These are phyloP conservation scores for Thymallus thymallus DNA, from an alignment of 2,113 vertebrate species.

Conservation along the genomic window DNA sequence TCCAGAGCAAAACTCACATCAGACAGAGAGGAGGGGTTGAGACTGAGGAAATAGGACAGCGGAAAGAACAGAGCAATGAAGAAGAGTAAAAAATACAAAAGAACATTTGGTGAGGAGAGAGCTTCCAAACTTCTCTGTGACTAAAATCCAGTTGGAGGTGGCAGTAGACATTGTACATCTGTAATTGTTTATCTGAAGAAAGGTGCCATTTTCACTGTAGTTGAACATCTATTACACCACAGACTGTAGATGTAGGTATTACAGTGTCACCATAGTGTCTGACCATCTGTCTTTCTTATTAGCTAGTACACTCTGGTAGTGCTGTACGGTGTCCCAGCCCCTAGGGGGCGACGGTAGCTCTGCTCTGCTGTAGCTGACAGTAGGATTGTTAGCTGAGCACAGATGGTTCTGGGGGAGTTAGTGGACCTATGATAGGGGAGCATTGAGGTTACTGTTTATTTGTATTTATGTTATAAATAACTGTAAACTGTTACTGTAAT, in stretches of 20 bases:
- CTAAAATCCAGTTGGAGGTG: too few species aligned
- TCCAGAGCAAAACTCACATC: background rate
- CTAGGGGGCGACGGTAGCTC: constrained; percentile 37
- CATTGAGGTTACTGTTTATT: constrained; percentile 54
- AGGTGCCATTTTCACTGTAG: too few species aligned
- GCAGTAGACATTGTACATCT: too few species aligned
- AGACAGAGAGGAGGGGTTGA: background rate
- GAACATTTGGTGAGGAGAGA: background rate
- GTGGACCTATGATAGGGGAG: constrained; percentile 35
- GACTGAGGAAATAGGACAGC: background rate
- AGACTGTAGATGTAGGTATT: too few species aligned
- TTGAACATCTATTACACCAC: too few species aligned
- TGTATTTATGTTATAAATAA: too few species aligned
- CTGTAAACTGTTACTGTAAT: constrained; percentile 70
- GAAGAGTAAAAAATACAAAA: too few species aligned
- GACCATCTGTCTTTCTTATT: background rate
- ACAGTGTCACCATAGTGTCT: background rate
- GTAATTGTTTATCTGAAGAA: too few species aligned
- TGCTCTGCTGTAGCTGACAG: constrained; percentile 1
- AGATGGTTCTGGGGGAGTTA: constrained; percentile 67
- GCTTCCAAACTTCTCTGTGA: background rate
- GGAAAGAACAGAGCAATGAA: too few species aligned
- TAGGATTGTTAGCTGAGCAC: constrained; percentile 45
- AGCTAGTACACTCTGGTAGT: background rate
- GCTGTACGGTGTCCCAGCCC: constrained; percentile 15